Evolutionary conservation across 2,113 vertebrate species (phyloP).

Genomic region (Alectura lathami): DNA sequence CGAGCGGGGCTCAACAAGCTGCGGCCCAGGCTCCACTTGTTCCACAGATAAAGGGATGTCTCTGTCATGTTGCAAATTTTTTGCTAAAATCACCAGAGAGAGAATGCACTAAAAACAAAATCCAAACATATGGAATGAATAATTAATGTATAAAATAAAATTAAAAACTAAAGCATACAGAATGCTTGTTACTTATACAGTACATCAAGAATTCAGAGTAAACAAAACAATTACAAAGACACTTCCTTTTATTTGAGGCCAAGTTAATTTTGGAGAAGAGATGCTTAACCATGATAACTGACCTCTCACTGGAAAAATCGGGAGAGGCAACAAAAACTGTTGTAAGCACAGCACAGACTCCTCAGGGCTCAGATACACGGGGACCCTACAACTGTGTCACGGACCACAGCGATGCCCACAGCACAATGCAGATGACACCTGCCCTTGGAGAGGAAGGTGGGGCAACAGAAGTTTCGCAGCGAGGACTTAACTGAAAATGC

Average conservation of each 20-base stretch:
- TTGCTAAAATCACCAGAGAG: background rate
- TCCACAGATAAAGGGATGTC: background rate
- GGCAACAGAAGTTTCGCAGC: background rate
- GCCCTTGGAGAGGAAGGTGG: background rate
- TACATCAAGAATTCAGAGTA: constrained; percentile 9
- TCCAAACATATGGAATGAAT: background rate
- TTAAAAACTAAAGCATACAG: background rate
- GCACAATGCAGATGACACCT: rapidly evolving
- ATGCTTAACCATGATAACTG: constrained; percentile 40
- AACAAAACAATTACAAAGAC: constrained; percentile 53
- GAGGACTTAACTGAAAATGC: background rate
- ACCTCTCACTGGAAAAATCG: constrained; percentile 26
- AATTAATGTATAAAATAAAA: background rate
- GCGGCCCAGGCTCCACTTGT: background rate
- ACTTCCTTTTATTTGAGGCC: constrained; percentile 46
- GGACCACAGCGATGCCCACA: background rate
- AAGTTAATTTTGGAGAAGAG: constrained; percentile 58
- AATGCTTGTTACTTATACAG: constrained; percentile 6
- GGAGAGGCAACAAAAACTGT: background rate
- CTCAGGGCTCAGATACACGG: background rate
- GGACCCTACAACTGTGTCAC: background rate
- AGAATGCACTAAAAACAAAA: background rate
- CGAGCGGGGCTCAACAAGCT: background rate
- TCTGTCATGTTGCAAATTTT: background rate
- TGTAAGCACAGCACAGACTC: background rate